Evolutionary conservation across 1,140 invertebrate genomes (phyloP), one percentile per base, ranked within the genome.

Genomic region (Dufourea novaeangliae): DNA sequence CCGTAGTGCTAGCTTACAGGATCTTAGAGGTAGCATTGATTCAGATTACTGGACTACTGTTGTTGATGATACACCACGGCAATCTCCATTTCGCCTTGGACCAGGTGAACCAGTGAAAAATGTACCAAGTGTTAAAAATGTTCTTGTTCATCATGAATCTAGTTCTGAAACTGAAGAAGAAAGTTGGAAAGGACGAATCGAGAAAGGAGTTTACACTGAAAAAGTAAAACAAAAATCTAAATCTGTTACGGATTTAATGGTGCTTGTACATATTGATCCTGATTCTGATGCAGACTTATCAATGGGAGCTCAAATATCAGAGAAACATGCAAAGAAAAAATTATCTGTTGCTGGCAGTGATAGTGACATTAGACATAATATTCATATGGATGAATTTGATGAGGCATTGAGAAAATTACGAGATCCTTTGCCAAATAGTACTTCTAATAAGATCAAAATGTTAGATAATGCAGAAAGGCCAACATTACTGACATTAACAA

Each of bases 221-320:
- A 95, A 95, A 89, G 95, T 96, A 0, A 94, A 94, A 75, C 93
- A 95, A 68, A 96, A 96, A 88, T 96, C 95, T 0, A 94, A 94
- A 89, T 96, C 95, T 66, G 95, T 96, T 2, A 95, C 95, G 25
- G 95, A 96, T 92, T 89, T 96, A 27, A 95, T 96, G 95, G 92
- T 95, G n/a, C 88, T 96, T 14, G 95, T 95, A 4, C 95, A 95
- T 81, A 95, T 96, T 22, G 95, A 96, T 82, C 94, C 93, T 12
- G 95, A 95, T 82, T 94, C 94, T 2, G 94, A 95, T 80, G 94
- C 93, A 4, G 94, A 94, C 73, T 90, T 93, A 27, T 93, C 93
- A 2, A 79, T 94, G 20, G 90, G 90, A 44, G 85, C 89, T 0
- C 91, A 89, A 70, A 82, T 86, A 7, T 67, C 78, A 1, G 90